phyloP scores from a whole-genome alignment of 2,888 invertebrate genomes.

The Sacculina carcini region DNA sequence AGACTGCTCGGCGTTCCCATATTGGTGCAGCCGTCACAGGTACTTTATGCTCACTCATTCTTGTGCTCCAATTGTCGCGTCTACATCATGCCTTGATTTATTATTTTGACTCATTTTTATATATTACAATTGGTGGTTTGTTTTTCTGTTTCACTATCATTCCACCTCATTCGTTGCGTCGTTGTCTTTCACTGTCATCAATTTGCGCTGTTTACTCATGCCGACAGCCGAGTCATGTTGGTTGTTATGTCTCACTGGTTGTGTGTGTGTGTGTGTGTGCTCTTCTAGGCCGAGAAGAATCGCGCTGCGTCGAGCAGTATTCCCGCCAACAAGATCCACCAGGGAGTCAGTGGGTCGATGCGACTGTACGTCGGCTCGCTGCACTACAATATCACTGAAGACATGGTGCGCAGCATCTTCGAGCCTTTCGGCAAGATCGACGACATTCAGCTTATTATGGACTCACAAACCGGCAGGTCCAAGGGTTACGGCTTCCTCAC shows the following conservation, averaged over 20 bases:
- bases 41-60: background rate
- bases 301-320: constrained; percentile 56
- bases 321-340: constrained; percentile 71
- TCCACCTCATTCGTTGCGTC: too few species aligned
- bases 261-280: too few species aligned
- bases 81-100: too few species aligned
- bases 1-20: constrained; percentile 85
- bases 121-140: too few species aligned
- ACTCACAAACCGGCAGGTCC: constrained; percentile 75
- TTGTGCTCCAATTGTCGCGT: too few species aligned
- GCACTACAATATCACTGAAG: constrained; percentile 95
- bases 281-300: constrained; percentile 49
- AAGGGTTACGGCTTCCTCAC: constrained; percentile 95
- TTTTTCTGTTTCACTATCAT: too few species aligned
- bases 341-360: constrained; percentile 70
- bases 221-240: too few species aligned
- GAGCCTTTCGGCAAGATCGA: constrained; percentile 96
- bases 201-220: too few species aligned
- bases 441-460: constrained; percentile 78
- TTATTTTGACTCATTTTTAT: too few species aligned
- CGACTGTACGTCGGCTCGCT: constrained; percentile 87
- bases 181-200: too few species aligned
- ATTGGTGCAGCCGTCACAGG: constrained; percentile 86
- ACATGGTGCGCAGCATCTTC: constrained; percentile 93
- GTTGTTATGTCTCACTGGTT: too few species aligned